Percentiles rank a stretch among this genome's conserved stretches.
Evolutionary conservation across 2,888 invertebrate genomes (phyloP).

Genomic region (Cantharis rustica): DNA sequence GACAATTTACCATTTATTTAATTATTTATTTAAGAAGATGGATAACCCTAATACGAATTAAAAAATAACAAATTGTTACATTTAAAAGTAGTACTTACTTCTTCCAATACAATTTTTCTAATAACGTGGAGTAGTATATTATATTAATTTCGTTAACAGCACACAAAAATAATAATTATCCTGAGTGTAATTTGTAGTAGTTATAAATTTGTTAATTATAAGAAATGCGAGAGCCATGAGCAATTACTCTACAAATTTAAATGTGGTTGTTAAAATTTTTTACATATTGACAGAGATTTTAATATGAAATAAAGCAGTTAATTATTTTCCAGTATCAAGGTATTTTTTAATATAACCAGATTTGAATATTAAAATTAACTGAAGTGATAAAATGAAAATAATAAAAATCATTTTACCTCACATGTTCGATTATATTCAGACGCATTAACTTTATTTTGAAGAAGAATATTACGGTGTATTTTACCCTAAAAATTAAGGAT

Average conservation of each 20-base stretch:
- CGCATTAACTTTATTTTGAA: too few species aligned
- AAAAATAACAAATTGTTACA: background rate
- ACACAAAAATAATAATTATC: background rate
- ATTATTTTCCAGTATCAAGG: background rate
- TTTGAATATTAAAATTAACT: too few species aligned
- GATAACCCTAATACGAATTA: background rate
- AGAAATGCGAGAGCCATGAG: background rate
- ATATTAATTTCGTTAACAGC: background rate
- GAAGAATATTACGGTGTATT: too few species aligned
- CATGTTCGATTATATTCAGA: too few species aligned
- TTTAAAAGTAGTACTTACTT: background rate
- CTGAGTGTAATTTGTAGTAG: background rate
- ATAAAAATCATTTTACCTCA: too few species aligned
- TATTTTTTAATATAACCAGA: background rate
- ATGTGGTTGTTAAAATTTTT: background rate
- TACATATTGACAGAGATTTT: background rate
- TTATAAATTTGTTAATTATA: background rate
- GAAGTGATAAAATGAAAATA: too few species aligned
- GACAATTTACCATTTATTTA: background rate
- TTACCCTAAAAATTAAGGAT: too few species aligned
- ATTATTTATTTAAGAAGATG: background rate
- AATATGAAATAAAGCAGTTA: background rate
- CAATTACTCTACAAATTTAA: background rate
- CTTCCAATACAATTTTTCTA: background rate
- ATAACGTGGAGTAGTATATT: too few species aligned